Evolutionary conservation across 1,140 invertebrate species (phyloP).

Genomic region (Papilio glaucus): DNA sequence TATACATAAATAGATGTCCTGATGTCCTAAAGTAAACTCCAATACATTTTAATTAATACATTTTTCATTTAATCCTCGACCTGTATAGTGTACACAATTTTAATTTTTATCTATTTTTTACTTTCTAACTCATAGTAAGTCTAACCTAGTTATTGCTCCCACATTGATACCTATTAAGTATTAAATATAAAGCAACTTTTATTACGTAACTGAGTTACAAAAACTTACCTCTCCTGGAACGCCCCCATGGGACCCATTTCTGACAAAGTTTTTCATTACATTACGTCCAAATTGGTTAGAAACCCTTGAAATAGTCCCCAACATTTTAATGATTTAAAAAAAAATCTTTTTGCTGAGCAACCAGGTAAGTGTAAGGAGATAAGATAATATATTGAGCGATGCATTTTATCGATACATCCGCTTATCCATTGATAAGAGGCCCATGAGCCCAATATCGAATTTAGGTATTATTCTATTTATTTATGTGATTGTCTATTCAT

Average conservation of each 20-base stretch:
- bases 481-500: conserved; percentile 5
- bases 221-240: conserved; percentile 85
- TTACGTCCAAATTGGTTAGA: conserved; percentile 73
- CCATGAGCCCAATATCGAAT: background rate
- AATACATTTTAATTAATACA: too few species aligned
- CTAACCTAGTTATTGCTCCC: background rate
- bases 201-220: conserved; percentile 55
- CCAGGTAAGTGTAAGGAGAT: conserved; percentile 62
- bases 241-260: conserved; percentile 85
- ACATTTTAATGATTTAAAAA: conserved; percentile 60
- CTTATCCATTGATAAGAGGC: conserved; percentile 48
- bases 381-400: conserved; percentile 64
- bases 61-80: too few species aligned
- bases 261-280: conserved; percentile 81
- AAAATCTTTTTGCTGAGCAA: conserved; percentile 37
- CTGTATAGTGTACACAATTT: too few species aligned
- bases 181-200: background rate
- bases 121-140: too few species aligned
- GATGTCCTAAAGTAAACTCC: too few species aligned
- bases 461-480: background rate
- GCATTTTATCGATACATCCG: conserved; percentile 52
- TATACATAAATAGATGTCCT: too few species aligned
- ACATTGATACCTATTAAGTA: background rate
- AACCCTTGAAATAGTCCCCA: conserved; percentile 59
- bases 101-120: too few species aligned